Conservation (phyloP, 2,888 invertebrate genomes). For the Stomorhina lunata region DNA sequence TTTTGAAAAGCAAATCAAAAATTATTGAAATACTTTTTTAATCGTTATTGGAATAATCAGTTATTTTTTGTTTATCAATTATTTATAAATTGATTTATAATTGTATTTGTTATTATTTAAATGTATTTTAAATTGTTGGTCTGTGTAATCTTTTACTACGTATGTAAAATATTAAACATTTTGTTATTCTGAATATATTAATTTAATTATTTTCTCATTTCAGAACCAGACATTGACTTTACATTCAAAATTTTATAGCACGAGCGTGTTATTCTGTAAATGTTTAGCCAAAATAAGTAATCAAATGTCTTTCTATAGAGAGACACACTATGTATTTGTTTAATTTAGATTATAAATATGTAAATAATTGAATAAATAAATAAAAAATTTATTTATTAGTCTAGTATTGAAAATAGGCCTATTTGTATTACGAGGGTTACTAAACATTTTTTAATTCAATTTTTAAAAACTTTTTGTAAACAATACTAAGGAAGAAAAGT, state of each 20-base stretch:
- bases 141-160: not conserved
- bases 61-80: not conserved
- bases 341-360: conserved; percentile 2
- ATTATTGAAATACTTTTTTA: not conserved
- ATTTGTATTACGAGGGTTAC: too few species aligned
- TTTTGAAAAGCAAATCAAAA: not conserved
- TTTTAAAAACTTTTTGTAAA: too few species aligned
- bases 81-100: not conserved
- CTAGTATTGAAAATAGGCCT: not conserved
- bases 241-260: not conserved
- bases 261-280: not conserved
- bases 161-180: not conserved
- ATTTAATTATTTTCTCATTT: not conserved
- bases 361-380: too few species aligned
- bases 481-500: too few species aligned
- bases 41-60: not conserved
- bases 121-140: too few species aligned
- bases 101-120: not conserved
- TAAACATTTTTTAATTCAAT: too few species aligned
- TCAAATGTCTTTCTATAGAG: not conserved
- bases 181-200: not conserved
- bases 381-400: too few species aligned
- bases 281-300: not conserved
- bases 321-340: not conserved
- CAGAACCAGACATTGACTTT: conserved; percentile 2